phyloP scores from a whole-genome alignment of 1,140 invertebrate genomes.

The Drosophila bocki region DNA sequence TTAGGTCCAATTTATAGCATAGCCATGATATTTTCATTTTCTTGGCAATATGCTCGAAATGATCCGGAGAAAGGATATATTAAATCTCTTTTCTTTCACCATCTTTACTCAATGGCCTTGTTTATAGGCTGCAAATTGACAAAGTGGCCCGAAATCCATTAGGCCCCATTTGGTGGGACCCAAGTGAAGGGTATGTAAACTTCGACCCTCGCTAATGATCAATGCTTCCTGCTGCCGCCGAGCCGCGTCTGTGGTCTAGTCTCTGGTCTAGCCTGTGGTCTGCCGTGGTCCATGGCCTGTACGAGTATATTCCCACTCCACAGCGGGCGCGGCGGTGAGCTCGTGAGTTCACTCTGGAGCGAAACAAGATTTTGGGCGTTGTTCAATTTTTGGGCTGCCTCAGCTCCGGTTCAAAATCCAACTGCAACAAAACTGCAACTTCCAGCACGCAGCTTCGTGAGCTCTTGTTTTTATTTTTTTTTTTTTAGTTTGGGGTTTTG shows the following conservation, averaged over 20 bases:
- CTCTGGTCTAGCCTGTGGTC: constrained; percentile 29
- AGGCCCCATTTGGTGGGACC: constrained; percentile 3
- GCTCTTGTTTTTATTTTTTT: constrained; percentile 50
- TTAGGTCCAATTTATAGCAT: not conserved
- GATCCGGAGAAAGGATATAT: not conserved
- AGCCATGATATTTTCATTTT: not conserved
- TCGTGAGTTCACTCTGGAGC: constrained; percentile 74
- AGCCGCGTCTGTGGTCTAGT: constrained; percentile 27
- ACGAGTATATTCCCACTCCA: constrained; percentile 30
- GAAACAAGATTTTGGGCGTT: constrained; percentile 83
- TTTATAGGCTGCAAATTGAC: constrained; percentile 14
- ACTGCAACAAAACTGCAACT: constrained; percentile 34
- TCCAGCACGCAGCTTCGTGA: constrained; percentile 75
- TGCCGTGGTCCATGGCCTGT: constrained; percentile 7
- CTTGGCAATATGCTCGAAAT: not conserved
- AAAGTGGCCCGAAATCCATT: constrained; percentile 8
- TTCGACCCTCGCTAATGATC: constrained; percentile 39
- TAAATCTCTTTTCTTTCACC: not conserved
- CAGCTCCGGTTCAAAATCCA: constrained; percentile 48
- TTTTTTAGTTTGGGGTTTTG: constrained; percentile 22
- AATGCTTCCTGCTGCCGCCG: constrained; percentile 29
- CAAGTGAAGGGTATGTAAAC: constrained; percentile 45
- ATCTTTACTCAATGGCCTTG: not conserved
- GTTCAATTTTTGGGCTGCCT: constrained; percentile 76
- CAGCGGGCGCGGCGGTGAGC: constrained; percentile 49